Percentiles rank a stretch among this genome's conserved stretches.
Conservation (phyloP, 2,797 vertebrate genomes). For the Halcyon badia region DNA sequence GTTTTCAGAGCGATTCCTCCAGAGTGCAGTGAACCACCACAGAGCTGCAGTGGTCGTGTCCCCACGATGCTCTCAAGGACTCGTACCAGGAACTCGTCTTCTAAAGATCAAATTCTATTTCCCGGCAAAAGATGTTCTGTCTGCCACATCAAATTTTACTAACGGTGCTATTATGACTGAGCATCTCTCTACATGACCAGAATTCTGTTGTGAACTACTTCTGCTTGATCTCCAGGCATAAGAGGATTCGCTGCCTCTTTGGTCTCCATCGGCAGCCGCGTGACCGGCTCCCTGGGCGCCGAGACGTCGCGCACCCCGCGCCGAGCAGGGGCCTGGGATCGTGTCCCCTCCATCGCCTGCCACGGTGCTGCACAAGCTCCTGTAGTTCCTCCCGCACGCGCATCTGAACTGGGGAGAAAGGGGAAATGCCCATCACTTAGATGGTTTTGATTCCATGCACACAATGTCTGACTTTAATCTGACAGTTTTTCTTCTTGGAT, state of each 20-base stretch:
- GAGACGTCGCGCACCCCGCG: accelerated
- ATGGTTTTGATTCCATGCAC: not conserved
- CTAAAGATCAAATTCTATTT: not conserved
- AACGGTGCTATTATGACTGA: not conserved
- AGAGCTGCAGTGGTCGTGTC: accelerated
- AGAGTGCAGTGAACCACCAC: accelerated
- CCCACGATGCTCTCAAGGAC: not conserved
- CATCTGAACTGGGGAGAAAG: not conserved
- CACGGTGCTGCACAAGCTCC: accelerated
- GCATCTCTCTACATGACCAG: not conserved
- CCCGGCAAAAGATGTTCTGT: not conserved
- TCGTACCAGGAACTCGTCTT: accelerated
- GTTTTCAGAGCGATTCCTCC: not conserved
- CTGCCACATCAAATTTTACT: not conserved
- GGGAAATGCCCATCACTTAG: accelerated
- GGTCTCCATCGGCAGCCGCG: not conserved
- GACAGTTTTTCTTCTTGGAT: not conserved
- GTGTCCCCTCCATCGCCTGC: not conserved
- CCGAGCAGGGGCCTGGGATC: not conserved
- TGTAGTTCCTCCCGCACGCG: not conserved
- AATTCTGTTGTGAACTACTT: not conserved
- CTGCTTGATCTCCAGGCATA: not conserved
- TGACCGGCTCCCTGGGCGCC: not conserved
- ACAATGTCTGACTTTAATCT: not conserved
- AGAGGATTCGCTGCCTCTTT: not conserved